Conservation (phyloP, 2,888 invertebrate genomes). For the Andrena trimmerana region DNA sequence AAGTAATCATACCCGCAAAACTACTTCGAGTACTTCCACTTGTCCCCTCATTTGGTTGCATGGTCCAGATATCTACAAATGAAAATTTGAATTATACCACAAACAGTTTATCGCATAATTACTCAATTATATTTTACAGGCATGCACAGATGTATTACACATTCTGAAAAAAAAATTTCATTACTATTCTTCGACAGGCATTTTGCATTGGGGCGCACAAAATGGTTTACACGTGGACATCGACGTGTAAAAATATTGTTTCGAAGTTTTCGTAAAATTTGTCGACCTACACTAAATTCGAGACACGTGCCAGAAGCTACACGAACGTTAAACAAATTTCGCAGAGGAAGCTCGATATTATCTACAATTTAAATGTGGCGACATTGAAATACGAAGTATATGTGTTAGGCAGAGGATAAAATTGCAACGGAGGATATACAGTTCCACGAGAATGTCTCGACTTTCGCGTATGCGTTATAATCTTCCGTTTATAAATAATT, state of each 20-base stretch:
- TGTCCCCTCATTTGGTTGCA: constrained; percentile 57
- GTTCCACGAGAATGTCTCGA: constrained; percentile 11
- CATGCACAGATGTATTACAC: too few relatives aligned
- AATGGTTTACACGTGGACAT: background rate
- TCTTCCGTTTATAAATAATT: constrained; percentile 23
- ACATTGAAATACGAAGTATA: constrained; percentile 28
- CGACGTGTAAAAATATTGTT: background rate
- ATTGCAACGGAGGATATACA: constrained; percentile 19
- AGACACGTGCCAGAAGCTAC: constrained; percentile 1
- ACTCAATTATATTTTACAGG: too few relatives aligned
- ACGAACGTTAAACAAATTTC: constrained; percentile 22
- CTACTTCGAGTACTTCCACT: constrained; percentile 35
- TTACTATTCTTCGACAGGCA: too few relatives aligned
- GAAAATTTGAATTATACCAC: background rate
- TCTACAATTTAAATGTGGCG: background rate
- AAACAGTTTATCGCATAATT: too few relatives aligned
- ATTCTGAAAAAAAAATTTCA: too few relatives aligned
- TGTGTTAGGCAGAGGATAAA: constrained; percentile 21
- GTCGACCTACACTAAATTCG: constrained; percentile 27
- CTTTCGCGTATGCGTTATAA: constrained; percentile 8
- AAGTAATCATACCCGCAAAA: constrained; percentile 56
- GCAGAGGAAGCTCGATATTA: constrained; percentile 22
- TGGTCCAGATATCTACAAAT: constrained; percentile 52
- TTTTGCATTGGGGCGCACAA: too few relatives aligned
- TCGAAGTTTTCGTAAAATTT: background rate